Evolutionary conservation across 2,113 vertebrate species (phyloP), one percentile per base, ranked within the genome.

Genomic region (Ceyx cyanopectus): DNA sequence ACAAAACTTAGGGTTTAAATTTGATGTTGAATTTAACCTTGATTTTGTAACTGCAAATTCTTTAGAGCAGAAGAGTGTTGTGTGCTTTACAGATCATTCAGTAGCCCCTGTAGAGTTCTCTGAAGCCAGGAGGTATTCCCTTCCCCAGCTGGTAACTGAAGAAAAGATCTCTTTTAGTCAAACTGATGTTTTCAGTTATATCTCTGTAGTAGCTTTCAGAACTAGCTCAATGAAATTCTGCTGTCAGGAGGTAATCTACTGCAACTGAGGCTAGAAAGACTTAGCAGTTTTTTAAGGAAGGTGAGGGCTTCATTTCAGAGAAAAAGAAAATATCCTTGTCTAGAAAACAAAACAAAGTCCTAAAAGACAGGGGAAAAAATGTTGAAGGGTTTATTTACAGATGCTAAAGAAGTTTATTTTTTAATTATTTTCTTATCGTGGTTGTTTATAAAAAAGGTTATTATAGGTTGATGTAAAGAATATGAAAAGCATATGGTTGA

Each of bases 181-280:
- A 75, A 79, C 50, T 73, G 62, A 21, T 65, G 8, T 30, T 85
- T 80, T 79, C 79, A 45, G 10, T 45, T 91, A 21, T 45, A 57
- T 61, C 70, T 96, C 90, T 82, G 41, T 27, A 85, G 68, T 41
- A 77, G 32, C 22, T 77, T 91, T 83, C 63, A 82, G 67, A 85
- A 30, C 14, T 56, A 85, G 7, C 34, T 91, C 62, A 85, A 53
- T 26, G 85, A 87, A 87, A 94, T 81, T 81, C 50, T 85, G 13
- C 75, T 79, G 62, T 91, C 85, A 89, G 48, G 17, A 84, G 50
- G 24, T 89, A 74, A 92, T 72, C 78, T 85, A 46, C 78, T 72
- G 53, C 70, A 89, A 60, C 29, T 23, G 66, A 75, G 45, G 63
- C 29, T 61, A 46, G 65, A 48, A 51, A 41, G 24, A 53, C 19